phyloP scores from a whole-genome alignment of 2,888 invertebrate species.

The Aethes cnicana region DNA sequence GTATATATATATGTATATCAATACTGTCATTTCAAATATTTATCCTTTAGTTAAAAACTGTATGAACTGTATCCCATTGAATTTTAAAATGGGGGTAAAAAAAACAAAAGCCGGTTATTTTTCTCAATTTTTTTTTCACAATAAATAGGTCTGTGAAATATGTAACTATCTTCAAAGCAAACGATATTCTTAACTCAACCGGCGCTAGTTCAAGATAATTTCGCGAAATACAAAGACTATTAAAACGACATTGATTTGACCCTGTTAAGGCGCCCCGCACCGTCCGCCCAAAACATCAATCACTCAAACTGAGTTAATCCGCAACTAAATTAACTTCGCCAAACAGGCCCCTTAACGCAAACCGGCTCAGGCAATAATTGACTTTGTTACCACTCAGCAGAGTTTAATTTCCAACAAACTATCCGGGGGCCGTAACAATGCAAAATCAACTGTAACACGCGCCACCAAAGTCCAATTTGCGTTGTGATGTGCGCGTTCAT shows the following conservation, averaged over 20 bases:
- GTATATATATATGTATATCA: too few species aligned
- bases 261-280: conserved; percentile 13
- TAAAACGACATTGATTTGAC: conserved; percentile 10
- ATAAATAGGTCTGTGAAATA: too few species aligned
- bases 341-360: conserved; percentile 62
- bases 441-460: conserved; percentile 39
- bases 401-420: conserved; percentile 39
- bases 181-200: too few species aligned
- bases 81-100: too few species aligned
- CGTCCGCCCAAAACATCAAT: conserved; percentile 64
- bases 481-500: conserved; percentile 46
- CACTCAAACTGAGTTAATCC: conserved; percentile 77
- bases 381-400: conserved; percentile 44
- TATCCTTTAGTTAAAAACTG: too few species aligned
- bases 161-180: too few species aligned
- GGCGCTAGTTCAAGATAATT: too few species aligned
- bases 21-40: too few species aligned
- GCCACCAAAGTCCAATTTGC: conserved; percentile 50
- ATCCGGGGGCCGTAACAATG: conserved; percentile 29
- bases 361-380: conserved; percentile 40
- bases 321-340: conserved; percentile 77
- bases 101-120: too few species aligned
- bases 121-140: too few species aligned
- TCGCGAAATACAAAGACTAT: too few species aligned
- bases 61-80: too few species aligned